These are phyloP conservation scores for Ellobius talpinus DNA, from an alignment of 2,113 vertebrate genomes.

Conservation along the genomic window DNA sequence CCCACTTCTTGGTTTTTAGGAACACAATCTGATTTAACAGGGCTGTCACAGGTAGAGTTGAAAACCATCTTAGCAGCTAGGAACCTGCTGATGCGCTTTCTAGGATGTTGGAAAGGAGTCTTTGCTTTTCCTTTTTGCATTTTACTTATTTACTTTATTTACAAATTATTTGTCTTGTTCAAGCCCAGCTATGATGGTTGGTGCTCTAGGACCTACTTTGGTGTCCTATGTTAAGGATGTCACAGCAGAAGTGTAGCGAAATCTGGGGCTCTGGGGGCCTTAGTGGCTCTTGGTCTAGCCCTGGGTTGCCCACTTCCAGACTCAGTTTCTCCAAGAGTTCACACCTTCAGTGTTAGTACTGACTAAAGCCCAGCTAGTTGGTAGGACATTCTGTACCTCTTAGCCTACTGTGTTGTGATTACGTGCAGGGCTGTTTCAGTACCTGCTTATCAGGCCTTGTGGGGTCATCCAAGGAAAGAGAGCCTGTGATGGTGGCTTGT, in stretches of 20 bases:
- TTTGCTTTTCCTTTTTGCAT: neutral
- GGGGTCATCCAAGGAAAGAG: neutral
- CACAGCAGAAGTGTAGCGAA: neutral
- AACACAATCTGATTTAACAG: neutral
- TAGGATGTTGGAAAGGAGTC: neutral
- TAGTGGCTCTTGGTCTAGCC: neutral
- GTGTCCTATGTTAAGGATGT: neutral
- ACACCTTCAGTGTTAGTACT: neutral
- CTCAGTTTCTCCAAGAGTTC: neutral
- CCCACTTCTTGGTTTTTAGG: neutral
- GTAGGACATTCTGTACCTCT: neutral
- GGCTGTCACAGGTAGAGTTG: neutral
- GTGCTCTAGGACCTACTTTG: neutral
- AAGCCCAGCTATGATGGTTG: neutral
- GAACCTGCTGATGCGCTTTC: neutral
- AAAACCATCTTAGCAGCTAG: conserved; percentile 15
- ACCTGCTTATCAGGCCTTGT: neutral
- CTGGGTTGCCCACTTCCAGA: neutral
- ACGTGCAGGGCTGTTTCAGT: neutral
- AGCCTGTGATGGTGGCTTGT: neutral
- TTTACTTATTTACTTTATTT: neutral
- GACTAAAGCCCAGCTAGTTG: neutral
- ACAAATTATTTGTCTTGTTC: neutral
- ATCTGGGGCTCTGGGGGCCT: neutral
- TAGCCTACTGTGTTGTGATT: neutral